phyloP scores from a whole-genome alignment of 1,140 invertebrate genomes.

The Drosophila eugracilis region DNA sequence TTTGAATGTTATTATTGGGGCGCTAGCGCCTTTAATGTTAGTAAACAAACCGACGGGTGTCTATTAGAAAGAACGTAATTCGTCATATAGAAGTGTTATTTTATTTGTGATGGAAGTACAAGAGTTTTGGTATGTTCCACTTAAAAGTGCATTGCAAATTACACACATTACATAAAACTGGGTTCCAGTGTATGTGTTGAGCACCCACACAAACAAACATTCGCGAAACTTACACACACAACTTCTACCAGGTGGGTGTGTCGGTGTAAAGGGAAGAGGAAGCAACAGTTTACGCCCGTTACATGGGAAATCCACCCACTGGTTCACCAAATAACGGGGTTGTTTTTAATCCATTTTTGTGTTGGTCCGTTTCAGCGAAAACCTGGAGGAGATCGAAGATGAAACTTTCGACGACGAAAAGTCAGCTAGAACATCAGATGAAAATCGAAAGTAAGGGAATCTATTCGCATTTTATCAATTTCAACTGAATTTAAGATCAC shows the following conservation, averaged over 20 bases:
- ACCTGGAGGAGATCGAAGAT: conserved; percentile 87
- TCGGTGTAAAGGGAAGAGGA: conserved; percentile 29
- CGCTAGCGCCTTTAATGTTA: conserved; percentile 27
- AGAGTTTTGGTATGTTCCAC: conserved; percentile 55
- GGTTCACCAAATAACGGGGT: conserved; percentile 42
- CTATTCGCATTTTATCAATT: neutral
- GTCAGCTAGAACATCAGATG: conserved; percentile 87
- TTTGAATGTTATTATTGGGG: conserved; percentile 19
- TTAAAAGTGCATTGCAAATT: conserved; percentile 18
- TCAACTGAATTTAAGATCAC: neutral
- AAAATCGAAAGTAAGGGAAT: conserved; percentile 88
- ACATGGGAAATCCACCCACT: conserved; percentile 19
- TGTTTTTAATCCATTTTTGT: conserved; percentile 20
- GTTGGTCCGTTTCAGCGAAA: conserved; percentile 86
- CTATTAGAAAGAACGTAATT: neutral
- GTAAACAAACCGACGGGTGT: conserved; percentile 49
- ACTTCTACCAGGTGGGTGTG: conserved; percentile 28
- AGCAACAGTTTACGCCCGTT: conserved; percentile 69
- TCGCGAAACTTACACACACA: conserved; percentile 13
- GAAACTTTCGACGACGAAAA: conserved; percentile 87
- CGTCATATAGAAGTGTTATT: neutral
- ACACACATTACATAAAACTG: conserved; percentile 38
- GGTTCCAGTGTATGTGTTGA: conserved; percentile 24
- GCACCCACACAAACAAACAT: conserved; percentile 11
- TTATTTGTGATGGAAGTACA: conserved; percentile 31